Evolutionary conservation across 2,797 vertebrate species (phyloP).

Genomic region (Champsocephalus gunnari): DNA sequence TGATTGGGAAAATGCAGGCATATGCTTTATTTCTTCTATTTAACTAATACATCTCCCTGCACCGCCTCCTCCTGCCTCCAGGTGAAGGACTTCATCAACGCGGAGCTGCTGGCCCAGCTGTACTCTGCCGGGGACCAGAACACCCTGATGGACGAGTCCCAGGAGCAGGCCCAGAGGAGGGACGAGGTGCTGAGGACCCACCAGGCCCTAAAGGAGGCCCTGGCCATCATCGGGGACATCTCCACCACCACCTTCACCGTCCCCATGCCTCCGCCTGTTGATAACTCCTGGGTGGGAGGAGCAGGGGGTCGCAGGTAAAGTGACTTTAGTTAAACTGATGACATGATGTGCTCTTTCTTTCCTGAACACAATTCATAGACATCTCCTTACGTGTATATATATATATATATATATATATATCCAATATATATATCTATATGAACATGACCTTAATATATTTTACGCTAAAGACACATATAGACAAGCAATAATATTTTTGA

Average conservation of each 20-base stretch:
- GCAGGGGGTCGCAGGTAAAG: conserved; percentile 86
- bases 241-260: conserved; percentile 91
- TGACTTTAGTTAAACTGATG: background rate
- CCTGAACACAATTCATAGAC: background rate
- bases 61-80: conserved; percentile 57
- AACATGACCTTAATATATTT: too few relatives aligned
- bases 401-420: too few relatives aligned
- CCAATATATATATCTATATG: too few relatives aligned
- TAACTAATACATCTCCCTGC: background rate
- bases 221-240: conserved; percentile 93
- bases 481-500: too few relatives aligned
- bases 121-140: conserved; percentile 96
- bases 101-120: conserved; percentile 94
- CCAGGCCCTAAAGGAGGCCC: conserved; percentile 92
- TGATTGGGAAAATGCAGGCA: background rate
- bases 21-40: background rate
- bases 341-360: background rate
- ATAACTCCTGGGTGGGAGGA: conserved; percentile 91
- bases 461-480: too few relatives aligned
- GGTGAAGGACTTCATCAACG: conserved; percentile 97
- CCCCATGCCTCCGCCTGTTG: conserved; percentile 92
- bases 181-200: conserved; percentile 94
- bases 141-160: conserved; percentile 95
- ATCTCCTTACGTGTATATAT: too few relatives aligned
- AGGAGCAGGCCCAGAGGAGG: conserved; percentile 92